Evolutionary conservation across 2,888 invertebrate species (phyloP).

Genomic region (Unio delphinus): DNA sequence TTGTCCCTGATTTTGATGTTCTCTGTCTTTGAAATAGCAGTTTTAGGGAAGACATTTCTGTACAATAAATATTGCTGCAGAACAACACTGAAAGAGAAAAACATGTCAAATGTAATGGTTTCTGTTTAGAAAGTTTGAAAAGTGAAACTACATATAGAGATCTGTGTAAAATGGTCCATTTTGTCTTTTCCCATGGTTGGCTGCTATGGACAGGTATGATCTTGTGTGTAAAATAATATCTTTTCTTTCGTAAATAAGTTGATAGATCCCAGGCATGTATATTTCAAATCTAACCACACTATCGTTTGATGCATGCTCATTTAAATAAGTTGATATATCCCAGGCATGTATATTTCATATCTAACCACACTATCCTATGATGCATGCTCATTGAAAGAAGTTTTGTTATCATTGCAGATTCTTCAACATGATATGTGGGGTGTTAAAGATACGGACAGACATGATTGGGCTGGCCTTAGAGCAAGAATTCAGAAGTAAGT

Average conservation of each 20-base stretch:
- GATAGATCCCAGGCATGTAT: too few species aligned
- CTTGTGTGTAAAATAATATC: not conserved
- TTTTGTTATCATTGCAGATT: conserved; percentile 74
- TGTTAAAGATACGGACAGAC: conserved; percentile 81
- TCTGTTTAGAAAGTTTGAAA: too few species aligned
- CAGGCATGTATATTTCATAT: not conserved
- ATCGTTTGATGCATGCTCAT: not conserved
- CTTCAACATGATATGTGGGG: conserved; percentile 99
- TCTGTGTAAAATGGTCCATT: too few species aligned
- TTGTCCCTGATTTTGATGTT: too few species aligned
- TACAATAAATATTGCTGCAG: too few species aligned
- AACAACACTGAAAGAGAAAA: too few species aligned
- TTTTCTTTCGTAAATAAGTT: not conserved
- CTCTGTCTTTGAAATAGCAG: too few species aligned
- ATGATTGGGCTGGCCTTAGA: conserved; percentile 89
- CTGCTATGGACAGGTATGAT: not conserved
- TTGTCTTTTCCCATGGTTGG: too few species aligned
- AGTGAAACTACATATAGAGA: too few species aligned
- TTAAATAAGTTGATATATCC: too few species aligned
- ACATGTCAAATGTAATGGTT: too few species aligned
- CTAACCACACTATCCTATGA: not conserved
- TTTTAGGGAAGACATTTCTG: too few species aligned
- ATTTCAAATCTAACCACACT: not conserved
- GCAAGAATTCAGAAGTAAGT: conserved; percentile 82
- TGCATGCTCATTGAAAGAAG: not conserved